A percentile compares a stretch with the other conserved stretches of the same genome.
Conservation (phyloP, 2,797 vertebrate genomes). For the Cossypha caffra region DNA sequence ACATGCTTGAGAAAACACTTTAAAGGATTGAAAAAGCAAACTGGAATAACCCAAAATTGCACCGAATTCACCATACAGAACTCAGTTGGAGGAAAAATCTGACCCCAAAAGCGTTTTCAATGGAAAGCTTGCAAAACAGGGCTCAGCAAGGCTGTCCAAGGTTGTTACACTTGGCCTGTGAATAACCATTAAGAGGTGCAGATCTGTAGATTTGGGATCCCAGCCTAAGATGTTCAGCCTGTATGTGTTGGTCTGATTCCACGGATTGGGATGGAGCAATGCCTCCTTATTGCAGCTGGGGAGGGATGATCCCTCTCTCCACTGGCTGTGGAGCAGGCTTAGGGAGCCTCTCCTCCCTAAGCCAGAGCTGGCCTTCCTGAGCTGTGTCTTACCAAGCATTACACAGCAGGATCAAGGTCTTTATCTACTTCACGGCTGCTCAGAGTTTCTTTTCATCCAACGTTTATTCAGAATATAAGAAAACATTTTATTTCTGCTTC, state of each 20-base stretch:
- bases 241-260: background rate
- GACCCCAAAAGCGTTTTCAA: background rate
- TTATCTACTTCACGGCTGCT: background rate
- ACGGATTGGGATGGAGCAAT: rapidly evolving
- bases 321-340: background rate
- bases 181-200: background rate
- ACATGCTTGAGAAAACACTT: background rate
- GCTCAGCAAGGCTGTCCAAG: background rate
- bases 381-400: conserved; percentile 27
- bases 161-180: background rate
- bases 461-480: background rate
- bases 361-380: background rate
- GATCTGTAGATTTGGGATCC: conserved; percentile 6
- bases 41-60: background rate
- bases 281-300: background rate
- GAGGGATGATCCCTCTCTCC: background rate
- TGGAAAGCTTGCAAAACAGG: background rate
- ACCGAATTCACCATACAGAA: rapidly evolving
- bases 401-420: conserved; percentile 39
- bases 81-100: background rate
- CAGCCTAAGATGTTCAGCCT: background rate
- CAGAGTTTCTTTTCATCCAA: conserved; percentile 15
- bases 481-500: conserved; percentile 25
- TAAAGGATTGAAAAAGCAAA: background rate
- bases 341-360: conserved; percentile 7